phyloP scores from a whole-genome alignment of 37 sponge, comb jelly and placozoan genomes.

The Amphimedon queenslandica region DNA sequence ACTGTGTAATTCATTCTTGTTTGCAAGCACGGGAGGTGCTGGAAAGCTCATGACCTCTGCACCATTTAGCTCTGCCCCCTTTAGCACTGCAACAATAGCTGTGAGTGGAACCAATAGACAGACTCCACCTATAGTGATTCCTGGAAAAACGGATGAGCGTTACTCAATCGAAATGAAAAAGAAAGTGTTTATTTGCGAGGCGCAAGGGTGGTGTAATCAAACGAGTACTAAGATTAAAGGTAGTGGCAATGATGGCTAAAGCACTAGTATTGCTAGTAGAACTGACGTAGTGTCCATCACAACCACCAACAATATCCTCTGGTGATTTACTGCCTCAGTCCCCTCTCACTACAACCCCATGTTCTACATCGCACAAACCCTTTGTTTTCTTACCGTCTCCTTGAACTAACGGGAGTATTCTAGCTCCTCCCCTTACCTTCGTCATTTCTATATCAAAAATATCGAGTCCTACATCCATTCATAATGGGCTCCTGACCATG shows the following conservation, averaged over 20 bases:
- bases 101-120: conserved; percentile 13
- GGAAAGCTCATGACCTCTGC: not conserved
- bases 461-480: no score
- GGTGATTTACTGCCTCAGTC: not conserved
- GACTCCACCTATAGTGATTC: not conserved
- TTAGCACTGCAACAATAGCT: not conserved
- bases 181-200: conserved; percentile 47
- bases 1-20: no score
- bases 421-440: not conserved
- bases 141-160: no score
- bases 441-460: not conserved
- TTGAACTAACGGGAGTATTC: not conserved
- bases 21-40: not conserved
- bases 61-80: not conserved
- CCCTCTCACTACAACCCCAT: not conserved
- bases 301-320: not conserved
- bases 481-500: not conserved
- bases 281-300: not conserved
- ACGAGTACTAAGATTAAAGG: not conserved
- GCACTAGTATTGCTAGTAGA: not conserved
- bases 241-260: not conserved
- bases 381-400: not conserved
- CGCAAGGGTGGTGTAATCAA: conserved; percentile 46
- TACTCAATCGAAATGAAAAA: conserved; percentile 5
- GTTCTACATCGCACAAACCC: not conserved